Conservation (phyloP, 92 coral and sea anemone species). For the Palythoa heliodiscus region DNA sequence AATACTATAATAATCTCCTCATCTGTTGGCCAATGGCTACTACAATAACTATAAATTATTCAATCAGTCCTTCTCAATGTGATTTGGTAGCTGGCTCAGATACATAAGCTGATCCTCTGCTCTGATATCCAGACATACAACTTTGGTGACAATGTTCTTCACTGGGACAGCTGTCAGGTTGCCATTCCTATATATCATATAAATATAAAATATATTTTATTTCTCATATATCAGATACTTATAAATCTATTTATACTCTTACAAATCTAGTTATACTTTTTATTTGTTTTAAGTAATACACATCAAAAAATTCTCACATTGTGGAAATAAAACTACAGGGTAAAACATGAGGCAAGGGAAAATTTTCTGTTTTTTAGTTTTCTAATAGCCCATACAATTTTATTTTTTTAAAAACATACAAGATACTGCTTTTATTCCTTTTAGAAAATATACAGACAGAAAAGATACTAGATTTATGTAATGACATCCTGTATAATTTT, state of each 20-base stretch:
- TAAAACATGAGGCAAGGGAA: conserved; percentile 6
- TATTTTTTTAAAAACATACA: neutral
- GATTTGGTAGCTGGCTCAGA: conserved; percentile 24
- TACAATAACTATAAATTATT: neutral
- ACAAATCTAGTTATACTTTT: neutral
- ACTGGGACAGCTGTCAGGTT: conserved; percentile 7
- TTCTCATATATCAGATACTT: neutral
- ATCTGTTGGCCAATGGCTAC: neutral
- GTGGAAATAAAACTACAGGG: conserved; percentile 5
- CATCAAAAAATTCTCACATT: neutral
- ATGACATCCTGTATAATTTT: conserved; percentile 12
- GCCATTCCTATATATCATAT: conserved; percentile 6
- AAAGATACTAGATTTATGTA: conserved; percentile 7
- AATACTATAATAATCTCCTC: neutral
- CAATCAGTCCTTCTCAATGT: conserved; percentile 29
- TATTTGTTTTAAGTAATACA: neutral
- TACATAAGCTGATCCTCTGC: conserved; percentile 17
- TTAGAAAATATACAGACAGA: neutral
- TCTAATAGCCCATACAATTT: neutral
- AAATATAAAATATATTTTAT: neutral
- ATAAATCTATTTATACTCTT: neutral
- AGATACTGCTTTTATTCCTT: neutral
- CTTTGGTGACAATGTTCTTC: conserved; percentile 5
- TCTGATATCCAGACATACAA: conserved; percentile 17
- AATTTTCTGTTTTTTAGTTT: neutral